Conservation (phyloP, 2,113 vertebrate species). For the Ovis canadensis region DNA sequence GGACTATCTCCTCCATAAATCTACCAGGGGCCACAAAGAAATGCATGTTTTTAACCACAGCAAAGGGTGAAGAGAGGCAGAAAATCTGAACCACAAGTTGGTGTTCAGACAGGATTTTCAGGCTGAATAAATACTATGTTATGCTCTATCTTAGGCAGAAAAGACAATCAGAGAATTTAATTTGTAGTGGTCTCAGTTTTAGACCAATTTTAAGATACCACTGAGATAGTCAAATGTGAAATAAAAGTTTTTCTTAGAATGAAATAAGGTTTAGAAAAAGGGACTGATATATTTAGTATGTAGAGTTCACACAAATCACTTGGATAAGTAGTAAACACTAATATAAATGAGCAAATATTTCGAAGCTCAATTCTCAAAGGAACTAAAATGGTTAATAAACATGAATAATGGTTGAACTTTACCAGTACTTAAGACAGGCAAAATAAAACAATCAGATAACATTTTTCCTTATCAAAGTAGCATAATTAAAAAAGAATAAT, state of each 20-base stretch:
- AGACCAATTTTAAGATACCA: constrained; percentile 2
- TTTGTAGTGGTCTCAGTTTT: background rate
- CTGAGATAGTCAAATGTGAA: background rate
- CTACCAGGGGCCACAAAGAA: background rate
- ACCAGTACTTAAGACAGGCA: constrained; percentile 19
- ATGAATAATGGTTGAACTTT: constrained; percentile 15
- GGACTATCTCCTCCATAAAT: background rate
- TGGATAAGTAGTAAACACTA: constrained; percentile 39
- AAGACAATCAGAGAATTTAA: background rate
- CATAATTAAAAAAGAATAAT: background rate
- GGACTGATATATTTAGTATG: background rate
- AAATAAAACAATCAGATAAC: constrained; percentile 42
- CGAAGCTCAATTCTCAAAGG: constrained; percentile 35
- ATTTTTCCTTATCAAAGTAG: background rate
- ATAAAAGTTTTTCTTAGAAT: background rate
- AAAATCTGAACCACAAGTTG: background rate
- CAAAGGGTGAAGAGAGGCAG: background rate
- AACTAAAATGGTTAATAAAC: constrained; percentile 28
- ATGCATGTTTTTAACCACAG: background rate
- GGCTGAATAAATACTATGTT: background rate
- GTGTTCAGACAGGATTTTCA: background rate
- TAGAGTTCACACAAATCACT: constrained; percentile 10
- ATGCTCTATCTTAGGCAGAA: background rate
- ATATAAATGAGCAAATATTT: background rate
- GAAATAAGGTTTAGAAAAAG: background rate